These are phyloP conservation scores for Eulemur rufifrons DNA, from an alignment of 2,113 vertebrate species.

Conservation along the genomic window DNA sequence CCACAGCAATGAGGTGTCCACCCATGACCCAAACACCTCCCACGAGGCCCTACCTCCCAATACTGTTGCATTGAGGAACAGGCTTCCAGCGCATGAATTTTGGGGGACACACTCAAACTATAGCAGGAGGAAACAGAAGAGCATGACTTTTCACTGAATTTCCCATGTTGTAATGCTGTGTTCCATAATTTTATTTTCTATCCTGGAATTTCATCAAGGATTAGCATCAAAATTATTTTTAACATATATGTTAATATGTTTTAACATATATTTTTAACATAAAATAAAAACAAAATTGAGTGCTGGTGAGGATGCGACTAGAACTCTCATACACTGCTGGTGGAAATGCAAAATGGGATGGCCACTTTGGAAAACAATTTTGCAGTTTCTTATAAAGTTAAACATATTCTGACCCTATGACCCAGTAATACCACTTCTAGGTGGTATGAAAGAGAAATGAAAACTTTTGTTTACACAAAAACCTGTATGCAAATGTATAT, in stretches of 20 bases:
- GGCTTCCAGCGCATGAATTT: background rate
- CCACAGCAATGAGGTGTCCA: background rate
- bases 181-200: background rate
- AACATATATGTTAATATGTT: background rate
- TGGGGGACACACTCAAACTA: background rate
- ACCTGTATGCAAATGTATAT: background rate
- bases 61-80: background rate
- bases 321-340: background rate
- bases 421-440: background rate
- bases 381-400: background rate
- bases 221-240: background rate
- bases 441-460: background rate
- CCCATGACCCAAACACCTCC: background rate
- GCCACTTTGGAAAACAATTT: background rate
- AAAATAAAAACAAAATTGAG: background rate
- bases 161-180: no score
- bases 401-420: background rate
- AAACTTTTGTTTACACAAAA: background rate
- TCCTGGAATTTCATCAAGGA: background rate
- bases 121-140: background rate
- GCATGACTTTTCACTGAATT: background rate
- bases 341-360: background rate
- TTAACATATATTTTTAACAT: background rate
- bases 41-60: background rate
- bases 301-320: background rate